Percentiles rank a stretch among this genome's conserved stretches.
Conservation (phyloP, 2,888 invertebrate species). For the Himalopsyche anomala region DNA sequence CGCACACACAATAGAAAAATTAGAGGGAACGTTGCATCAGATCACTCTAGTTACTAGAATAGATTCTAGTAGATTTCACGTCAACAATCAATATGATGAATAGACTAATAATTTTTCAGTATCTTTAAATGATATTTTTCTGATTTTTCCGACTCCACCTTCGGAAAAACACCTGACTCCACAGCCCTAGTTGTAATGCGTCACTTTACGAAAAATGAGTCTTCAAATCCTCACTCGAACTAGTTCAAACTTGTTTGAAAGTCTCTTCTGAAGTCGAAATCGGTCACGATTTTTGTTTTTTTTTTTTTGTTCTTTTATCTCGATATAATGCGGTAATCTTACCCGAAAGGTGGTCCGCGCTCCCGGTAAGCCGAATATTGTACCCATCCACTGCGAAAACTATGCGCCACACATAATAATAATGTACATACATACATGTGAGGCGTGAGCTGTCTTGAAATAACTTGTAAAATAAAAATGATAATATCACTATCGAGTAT, state of each 20-base stretch:
- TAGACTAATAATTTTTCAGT: no score
- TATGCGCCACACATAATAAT: conserved; percentile 31
- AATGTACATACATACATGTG: background rate
- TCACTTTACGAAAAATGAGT: background rate
- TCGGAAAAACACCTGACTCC: no score
- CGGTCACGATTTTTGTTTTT: conserved; percentile 60
- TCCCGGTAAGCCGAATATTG: conserved; percentile 20
- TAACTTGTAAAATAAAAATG: no score
- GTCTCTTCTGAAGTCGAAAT: conserved; percentile 52
- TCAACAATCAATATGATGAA: no score
- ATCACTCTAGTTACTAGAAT: no score
- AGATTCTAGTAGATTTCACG: no score
- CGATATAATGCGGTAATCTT: conserved; percentile 49
- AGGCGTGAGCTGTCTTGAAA: background rate
- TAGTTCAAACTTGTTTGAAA: conserved; percentile 44
- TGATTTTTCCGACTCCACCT: no score
- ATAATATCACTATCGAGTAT: no score
- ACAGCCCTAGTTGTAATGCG: no score
- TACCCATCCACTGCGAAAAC: background rate
- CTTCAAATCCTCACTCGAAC: conserved; percentile 49
- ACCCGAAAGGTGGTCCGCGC: background rate
- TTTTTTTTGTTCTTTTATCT: conserved; percentile 51
- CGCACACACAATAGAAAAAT: no score
- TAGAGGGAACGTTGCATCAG: no score
- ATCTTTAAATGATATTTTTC: no score